Conservation (phyloP, 1,140 invertebrate genomes). For the Ptiloglossa arizonensis region DNA sequence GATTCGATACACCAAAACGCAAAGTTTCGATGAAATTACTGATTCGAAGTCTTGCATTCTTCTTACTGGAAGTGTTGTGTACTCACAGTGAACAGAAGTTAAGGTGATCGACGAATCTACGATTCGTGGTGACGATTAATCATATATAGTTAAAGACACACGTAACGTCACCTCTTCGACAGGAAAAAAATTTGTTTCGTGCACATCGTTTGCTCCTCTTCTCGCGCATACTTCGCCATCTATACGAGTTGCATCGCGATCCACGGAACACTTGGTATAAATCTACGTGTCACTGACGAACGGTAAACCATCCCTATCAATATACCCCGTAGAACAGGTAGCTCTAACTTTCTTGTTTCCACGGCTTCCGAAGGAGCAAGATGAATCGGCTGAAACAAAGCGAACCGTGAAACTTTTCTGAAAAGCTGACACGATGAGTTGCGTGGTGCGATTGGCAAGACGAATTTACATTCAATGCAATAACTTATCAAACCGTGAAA, state of each 20-base stretch:
- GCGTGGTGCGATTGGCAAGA: constrained; percentile 38
- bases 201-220: constrained; percentile 3
- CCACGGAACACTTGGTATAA: not conserved
- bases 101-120: too few relatives aligned
- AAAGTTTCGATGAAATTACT: too few relatives aligned
- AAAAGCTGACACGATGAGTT: constrained; percentile 38
- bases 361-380: constrained; percentile 16
- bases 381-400: constrained; percentile 38
- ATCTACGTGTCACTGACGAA: not conserved
- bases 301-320: constrained; percentile 20
- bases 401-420: constrained; percentile 30
- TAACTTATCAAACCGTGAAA: constrained; percentile 70
- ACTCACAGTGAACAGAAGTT: too few relatives aligned
- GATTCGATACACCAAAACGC: too few relatives aligned
- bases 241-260: constrained; percentile 3
- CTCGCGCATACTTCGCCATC: not conserved
- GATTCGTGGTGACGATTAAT: too few relatives aligned
- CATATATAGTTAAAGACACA: too few relatives aligned
- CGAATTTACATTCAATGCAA: constrained; percentile 74
- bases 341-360: not conserved
- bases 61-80: too few relatives aligned
- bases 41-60: too few relatives aligned
- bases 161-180: too few relatives aligned
- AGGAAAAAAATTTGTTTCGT: too few relatives aligned
- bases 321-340: constrained; percentile 23